These are phyloP conservation scores for Cettia cetti DNA, from an alignment of 2,113 vertebrate species.

Conservation along the genomic window DNA sequence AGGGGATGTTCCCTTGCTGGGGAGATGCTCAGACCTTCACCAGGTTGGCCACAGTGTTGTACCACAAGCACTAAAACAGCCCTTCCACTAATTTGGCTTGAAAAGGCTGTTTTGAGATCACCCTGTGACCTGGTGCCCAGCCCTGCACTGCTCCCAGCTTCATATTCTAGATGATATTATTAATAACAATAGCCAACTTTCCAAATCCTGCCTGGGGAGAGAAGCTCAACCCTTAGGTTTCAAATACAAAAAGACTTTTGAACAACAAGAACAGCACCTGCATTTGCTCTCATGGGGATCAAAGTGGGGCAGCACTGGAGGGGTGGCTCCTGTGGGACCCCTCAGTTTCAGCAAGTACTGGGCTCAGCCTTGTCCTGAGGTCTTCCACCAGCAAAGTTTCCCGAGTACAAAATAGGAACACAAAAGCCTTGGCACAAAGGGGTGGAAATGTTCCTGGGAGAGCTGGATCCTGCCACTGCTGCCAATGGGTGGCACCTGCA, in stretches of 20 bases:
- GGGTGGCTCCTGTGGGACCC: fast-evolving
- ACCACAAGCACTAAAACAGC: neutral
- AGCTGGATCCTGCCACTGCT: neutral
- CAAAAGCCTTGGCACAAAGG: neutral
- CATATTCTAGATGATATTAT: neutral
- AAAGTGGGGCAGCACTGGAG: neutral
- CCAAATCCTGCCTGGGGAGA: neutral
- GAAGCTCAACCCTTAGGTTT: neutral
- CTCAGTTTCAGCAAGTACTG: fast-evolving
- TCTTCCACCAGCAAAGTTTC: neutral
- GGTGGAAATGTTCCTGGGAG: neutral
- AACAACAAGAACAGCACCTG: neutral
- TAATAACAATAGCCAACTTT: neutral
- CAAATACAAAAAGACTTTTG: neutral
- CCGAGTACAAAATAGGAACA: fast-evolving
- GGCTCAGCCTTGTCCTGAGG: fast-evolving
- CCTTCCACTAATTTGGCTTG: neutral
- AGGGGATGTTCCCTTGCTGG: neutral
- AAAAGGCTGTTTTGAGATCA: neutral
- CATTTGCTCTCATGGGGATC: fast-evolving
- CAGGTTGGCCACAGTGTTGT: neutral
- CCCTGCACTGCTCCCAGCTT: neutral
- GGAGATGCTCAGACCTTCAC: neutral
- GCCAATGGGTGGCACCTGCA: neutral
- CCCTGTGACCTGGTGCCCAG: neutral